A percentile compares a stretch with the other conserved stretches of the same genome.
Evolutionary conservation across 2,113 vertebrate genomes (phyloP).

Genomic region (Ivindomyrus marchei): DNA sequence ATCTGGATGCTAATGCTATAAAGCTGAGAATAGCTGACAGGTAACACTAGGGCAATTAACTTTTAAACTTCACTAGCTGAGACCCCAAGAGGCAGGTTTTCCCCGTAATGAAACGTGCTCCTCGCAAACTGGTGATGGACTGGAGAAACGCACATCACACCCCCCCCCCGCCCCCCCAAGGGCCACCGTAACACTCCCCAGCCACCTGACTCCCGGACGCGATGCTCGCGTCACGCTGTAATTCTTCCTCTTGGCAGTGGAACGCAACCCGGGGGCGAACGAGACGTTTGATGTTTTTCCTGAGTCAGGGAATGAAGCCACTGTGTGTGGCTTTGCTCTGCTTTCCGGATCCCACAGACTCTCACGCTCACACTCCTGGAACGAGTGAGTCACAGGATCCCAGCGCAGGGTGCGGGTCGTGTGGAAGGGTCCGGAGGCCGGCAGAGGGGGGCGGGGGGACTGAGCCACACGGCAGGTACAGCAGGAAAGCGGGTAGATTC

Average conservation of each 20-base stretch:
- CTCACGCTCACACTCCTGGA: background rate
- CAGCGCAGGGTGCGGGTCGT: background rate
- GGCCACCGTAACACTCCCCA: background rate
- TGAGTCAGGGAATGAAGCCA: background rate
- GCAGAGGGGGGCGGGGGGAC: background rate
- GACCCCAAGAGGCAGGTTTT: conserved; percentile 30
- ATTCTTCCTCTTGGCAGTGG: conserved; percentile 3
- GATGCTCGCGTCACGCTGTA: background rate
- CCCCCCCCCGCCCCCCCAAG: background rate
- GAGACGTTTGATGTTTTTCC: background rate
- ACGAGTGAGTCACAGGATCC: background rate
- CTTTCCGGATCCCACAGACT: background rate
- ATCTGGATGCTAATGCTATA: conserved; percentile 33
- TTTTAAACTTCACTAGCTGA: conserved; percentile 40
- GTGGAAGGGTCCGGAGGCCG: too few species aligned
- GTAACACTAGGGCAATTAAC: conserved; percentile 46
- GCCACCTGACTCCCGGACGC: background rate
- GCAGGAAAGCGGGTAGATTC: background rate
- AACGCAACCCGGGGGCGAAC: background rate
- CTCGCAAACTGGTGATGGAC: conserved; percentile 10
- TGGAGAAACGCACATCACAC: background rate
- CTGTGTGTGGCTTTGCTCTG: background rate
- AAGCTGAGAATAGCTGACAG: conserved; percentile 45
- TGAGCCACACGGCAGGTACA: background rate
- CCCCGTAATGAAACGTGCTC: conserved; percentile 18